Percentiles rank a stretch among this genome's conserved stretches.
phyloP scores from a whole-genome alignment of 2,797 vertebrate genomes.

The Ciconia nigra region DNA sequence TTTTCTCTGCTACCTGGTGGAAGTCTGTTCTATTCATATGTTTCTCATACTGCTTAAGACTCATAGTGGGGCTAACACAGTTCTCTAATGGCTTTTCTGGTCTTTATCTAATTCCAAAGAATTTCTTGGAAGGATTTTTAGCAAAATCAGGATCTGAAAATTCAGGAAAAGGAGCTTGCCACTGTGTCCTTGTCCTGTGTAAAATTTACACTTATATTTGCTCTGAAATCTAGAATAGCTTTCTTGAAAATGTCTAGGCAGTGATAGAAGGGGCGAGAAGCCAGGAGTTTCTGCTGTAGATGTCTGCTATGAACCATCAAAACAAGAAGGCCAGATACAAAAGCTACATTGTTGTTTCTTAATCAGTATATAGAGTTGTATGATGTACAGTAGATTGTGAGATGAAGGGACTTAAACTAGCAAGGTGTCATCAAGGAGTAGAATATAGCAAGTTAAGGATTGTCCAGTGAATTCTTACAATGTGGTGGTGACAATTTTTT shows the following conservation, averaged over 20 bases:
- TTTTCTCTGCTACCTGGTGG: neutral
- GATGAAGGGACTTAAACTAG: neutral
- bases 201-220: neutral
- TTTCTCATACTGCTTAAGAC: neutral
- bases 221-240: neutral
- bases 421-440: neutral
- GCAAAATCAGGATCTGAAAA: neutral
- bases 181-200: neutral
- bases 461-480: neutral
- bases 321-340: neutral
- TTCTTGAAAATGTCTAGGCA: neutral
- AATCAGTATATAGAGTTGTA: neutral
- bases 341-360: neutral
- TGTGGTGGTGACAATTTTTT: neutral
- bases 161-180: neutral
- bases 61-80: neutral
- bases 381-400: neutral
- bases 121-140: neutral
- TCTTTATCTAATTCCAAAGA: neutral
- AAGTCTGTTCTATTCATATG: neutral
- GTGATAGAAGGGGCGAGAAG: neutral
- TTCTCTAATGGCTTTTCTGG: neutral
- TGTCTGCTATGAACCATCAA: accelerated
- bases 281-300: neutral
- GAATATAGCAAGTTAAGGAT: neutral